A percentile compares a stretch with the other conserved stretches of the same genome.
Evolutionary conservation across 2,113 vertebrate genomes (phyloP).

Genomic region (Forbesichthys papilliferus): DNA sequence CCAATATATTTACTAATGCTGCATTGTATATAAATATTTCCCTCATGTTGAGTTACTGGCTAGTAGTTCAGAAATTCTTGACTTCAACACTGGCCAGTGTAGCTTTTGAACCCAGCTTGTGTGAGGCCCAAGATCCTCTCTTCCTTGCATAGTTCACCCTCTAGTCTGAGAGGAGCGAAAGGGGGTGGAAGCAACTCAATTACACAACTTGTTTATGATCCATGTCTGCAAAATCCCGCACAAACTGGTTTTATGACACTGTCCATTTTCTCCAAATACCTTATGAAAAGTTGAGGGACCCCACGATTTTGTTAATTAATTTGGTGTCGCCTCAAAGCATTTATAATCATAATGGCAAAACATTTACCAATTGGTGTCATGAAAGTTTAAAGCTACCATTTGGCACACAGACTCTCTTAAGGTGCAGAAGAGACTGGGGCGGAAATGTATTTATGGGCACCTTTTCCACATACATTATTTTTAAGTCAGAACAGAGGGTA

Average conservation of each 20-base stretch:
- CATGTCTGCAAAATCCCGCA: constrained; percentile 52
- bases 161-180: constrained; percentile 50
- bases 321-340: not conserved
- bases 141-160: constrained; percentile 58
- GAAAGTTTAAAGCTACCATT: too few relatives aligned
- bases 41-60: constrained; percentile 50
- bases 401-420: too few relatives aligned
- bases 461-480: too few relatives aligned
- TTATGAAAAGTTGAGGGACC: constrained; percentile 32
- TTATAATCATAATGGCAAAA: too few relatives aligned
- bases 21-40: constrained; percentile 46
- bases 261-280: constrained; percentile 27
- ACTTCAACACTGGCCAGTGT: constrained; percentile 43
- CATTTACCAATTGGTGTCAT: too few relatives aligned
- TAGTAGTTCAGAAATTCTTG: constrained; percentile 49
- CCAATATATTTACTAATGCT: constrained; percentile 24
- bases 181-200: constrained; percentile 45
- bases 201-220: constrained; percentile 71
- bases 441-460: too few relatives aligned
- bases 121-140: constrained; percentile 64
- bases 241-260: constrained; percentile 59
- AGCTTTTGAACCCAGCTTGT: constrained; percentile 55
- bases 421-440: too few relatives aligned
- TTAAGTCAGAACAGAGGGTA: too few relatives aligned
- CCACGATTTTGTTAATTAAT: not conserved